Evolutionary conservation across 2,797 vertebrate species (phyloP), one percentile per base, ranked within the genome.

Genomic region (Xenops minutus): DNA sequence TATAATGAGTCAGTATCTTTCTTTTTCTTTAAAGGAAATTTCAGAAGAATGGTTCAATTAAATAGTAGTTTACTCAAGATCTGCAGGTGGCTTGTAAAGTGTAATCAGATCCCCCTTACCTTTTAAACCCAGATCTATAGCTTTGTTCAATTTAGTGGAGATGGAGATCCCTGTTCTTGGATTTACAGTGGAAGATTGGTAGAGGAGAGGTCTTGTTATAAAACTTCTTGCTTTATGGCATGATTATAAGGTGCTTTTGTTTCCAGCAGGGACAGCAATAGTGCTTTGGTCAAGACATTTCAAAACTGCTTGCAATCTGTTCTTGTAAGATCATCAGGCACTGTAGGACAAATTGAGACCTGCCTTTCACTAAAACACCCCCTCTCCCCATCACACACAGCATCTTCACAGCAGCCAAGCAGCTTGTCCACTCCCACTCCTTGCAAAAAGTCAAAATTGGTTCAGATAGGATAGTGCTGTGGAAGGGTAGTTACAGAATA

Each of bases 11-110:
- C 48, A 52, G 58, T 67, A 78, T 80, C 83, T 89, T 89, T 71
- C 26, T 85, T 91, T 83, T 91, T 85, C 44, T 93, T 86, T 83
- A 81, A 92, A 91, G 81, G 78, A 89, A 82, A 88, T 90, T 94
- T 90, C 71, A 74, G 88, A 93, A 94, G 88, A 94, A 67, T 83
- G 80, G 88, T 72, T 89, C 92, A 86, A 81, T 92, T 83, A 95
- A 93, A 71, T 37, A 89, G 62, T 83, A 82, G 77, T 95, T 96
- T 95, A 94, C 61, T 92, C 56, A 76, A 76, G 56, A 74, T 72
- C 44, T 95, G 82, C 85, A 96, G 96, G 85, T 96, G 93, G 73
- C 95, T 97, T 92, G 85, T 95, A 95, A 95, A 95, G 55, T 96
- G 92, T 93, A 93, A 94, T 88, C 73, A 89, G 91, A 96, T 85